A percentile compares a stretch with the other conserved stretches of the same genome.
These are phyloP conservation scores for Hylomyscus alleni DNA, from an alignment of 2,797 vertebrate genomes.

Conservation along the genomic window DNA sequence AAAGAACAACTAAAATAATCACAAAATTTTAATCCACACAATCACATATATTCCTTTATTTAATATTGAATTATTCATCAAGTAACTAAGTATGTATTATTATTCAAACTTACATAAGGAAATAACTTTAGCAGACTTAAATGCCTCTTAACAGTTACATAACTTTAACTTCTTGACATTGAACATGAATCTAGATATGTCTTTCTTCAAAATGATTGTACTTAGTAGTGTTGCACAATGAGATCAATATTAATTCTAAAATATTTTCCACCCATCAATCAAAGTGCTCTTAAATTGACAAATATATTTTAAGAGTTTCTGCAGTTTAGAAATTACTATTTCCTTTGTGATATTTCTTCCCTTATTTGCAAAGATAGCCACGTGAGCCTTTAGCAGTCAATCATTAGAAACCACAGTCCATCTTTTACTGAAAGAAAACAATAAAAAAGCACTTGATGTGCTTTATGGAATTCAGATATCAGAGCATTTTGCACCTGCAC, in stretches of 20 bases:
- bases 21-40: background rate
- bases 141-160: background rate
- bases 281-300: conserved; percentile 56
- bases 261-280: conserved; percentile 1
- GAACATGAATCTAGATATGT: background rate
- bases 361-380: conserved; percentile 66
- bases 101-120: background rate
- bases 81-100: background rate
- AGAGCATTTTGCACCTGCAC: conserved; percentile 41
- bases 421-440: conserved; percentile 72
- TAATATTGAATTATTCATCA: background rate
- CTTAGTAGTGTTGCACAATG: background rate
- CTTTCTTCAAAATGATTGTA: background rate
- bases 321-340: conserved; percentile 57
- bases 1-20: background rate
- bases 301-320: conserved; percentile 65
- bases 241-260: conserved; percentile 55
- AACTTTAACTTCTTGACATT: background rate
- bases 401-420: conserved; percentile 68
- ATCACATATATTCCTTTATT: background rate
- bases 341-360: conserved; percentile 58
- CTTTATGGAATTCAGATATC: conserved; percentile 79
- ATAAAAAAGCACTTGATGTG: conserved; percentile 71
- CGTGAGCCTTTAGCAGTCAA: conserved; percentile 56
- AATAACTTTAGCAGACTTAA: background rate